Evolutionary conservation across 2,888 invertebrate genomes (phyloP).

Genomic region (Heliconius cydno): DNA sequence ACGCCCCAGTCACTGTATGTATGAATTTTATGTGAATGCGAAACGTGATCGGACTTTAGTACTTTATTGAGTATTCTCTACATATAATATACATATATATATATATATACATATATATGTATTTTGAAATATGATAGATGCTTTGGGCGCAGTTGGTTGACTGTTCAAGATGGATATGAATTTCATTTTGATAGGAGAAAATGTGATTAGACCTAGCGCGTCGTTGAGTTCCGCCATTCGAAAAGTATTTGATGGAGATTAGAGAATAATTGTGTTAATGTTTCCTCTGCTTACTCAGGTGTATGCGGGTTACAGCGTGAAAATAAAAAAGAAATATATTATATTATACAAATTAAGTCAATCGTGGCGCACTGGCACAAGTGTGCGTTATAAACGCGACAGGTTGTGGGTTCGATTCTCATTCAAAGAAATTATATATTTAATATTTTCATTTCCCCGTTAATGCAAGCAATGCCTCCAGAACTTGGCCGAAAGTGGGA

Average conservation of each 20-base stretch:
- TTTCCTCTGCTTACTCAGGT: too few species aligned
- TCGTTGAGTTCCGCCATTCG: too few species aligned
- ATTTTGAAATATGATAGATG: not conserved
- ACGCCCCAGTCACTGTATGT: constrained; percentile 2
- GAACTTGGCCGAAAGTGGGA: not conserved
- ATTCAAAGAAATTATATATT: not conserved
- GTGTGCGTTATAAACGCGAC: too few species aligned
- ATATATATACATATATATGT: not conserved
- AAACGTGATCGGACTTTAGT: constrained; percentile 28
- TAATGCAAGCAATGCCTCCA: not conserved
- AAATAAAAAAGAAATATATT: too few species aligned
- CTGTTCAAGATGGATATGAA: too few species aligned
- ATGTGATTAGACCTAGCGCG: too few species aligned
- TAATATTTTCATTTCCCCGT: not conserved
- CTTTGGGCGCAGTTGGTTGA: not conserved
- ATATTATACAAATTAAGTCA: not conserved
- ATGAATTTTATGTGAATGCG: constrained; percentile 25
- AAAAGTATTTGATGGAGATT: too few species aligned
- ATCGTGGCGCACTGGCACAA: not conserved
- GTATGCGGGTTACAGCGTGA: too few species aligned
- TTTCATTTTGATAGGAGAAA: too few species aligned
- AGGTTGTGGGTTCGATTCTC: not conserved
- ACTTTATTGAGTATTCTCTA: constrained; percentile 9
- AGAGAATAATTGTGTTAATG: too few species aligned
- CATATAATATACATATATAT: too few species aligned